phyloP scores from a whole-genome alignment of 2,888 invertebrate genomes.

The Gortyna flavago region DNA sequence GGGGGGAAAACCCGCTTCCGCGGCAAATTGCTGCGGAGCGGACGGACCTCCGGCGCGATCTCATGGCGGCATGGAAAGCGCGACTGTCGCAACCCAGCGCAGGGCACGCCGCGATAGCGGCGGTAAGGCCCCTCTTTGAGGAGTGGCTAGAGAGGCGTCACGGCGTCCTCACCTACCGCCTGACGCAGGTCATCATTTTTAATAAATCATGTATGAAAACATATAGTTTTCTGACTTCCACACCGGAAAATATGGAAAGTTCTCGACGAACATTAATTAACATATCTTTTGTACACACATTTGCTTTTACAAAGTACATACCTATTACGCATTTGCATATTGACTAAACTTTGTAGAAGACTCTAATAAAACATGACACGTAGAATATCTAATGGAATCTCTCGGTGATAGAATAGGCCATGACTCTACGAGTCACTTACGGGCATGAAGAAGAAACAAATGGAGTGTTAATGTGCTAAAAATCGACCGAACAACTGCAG shows the following conservation, averaged over 20 bases:
- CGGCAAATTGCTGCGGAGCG: too few species aligned
- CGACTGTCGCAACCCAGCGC: too few species aligned
- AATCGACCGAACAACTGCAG: neutral
- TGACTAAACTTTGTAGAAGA: constrained; percentile 32
- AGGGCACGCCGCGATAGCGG: too few species aligned
- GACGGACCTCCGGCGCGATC: too few species aligned
- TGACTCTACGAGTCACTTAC: constrained; percentile 1
- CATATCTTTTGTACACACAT: constrained; percentile 27
- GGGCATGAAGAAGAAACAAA: neutral
- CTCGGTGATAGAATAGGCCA: constrained; percentile 25
- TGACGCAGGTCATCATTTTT: too few species aligned
- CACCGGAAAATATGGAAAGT: constrained; percentile 33
- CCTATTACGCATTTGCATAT: constrained; percentile 37
- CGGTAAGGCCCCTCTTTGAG: too few species aligned
- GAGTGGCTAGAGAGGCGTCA: too few species aligned
- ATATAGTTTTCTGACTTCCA: constrained; percentile 4
- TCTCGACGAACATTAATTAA: constrained; percentile 20
- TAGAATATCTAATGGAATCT: constrained; percentile 34
- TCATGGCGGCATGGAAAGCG: too few species aligned
- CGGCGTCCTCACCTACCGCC: too few species aligned
- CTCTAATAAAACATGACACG: constrained; percentile 50
- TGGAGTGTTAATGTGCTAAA: constrained; percentile 14
- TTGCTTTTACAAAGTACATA: constrained; percentile 14
- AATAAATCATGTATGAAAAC: neutral
- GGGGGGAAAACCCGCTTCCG: too few species aligned